Evolutionary conservation across 2,888 invertebrate genomes (phyloP), one percentile per base, ranked within the genome.

Genomic region (Eupithecia subfuscata): DNA sequence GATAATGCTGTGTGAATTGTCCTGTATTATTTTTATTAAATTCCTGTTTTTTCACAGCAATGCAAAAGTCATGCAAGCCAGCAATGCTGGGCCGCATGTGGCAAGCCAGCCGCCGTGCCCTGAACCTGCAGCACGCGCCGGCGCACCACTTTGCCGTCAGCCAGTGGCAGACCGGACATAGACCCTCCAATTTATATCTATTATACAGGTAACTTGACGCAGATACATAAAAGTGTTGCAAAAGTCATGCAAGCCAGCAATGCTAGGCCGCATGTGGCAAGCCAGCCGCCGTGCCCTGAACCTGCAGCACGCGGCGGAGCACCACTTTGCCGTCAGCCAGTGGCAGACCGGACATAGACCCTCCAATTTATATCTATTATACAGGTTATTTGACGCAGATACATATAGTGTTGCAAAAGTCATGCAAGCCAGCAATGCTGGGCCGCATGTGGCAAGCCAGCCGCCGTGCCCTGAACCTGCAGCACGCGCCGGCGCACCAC

Each of bases 81-180:
- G 92, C 48, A 34, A 90, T 92, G 88, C 83, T 94, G 74, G 88
- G 88, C 12, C 90, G 93, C 69, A 87, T 92, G 77, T 94, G 93
- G 94, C 89, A 88, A 71, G 91, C 92, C 63, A 89, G 88, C 77
- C 86, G 92, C 68, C 90, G 93, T 12, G 89, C 92, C 4, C 86
- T 95, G 45, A 91, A 88, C 79, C 85, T 95, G 11, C 91, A 94
- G 18, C 91, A 94, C 76, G 86, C 90, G 12, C 91, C 91, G 0
- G 82, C 90, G 6, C 88, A 92, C 75, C 91, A 92, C 78, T 94
- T 94, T 80, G 94, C 91, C n/a, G 91, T 92, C 84, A 95, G 95
- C 81, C 95, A 96, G 93, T 96, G 96, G 96, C 96, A 96, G 87
- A 84, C 86, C n/a, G 91, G 91, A 63, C 87, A 88, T 67, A 88